Base-by-base conservation (phyloP, 2,113 vertebrate genomes). In the Alethe castanea region DNA sequence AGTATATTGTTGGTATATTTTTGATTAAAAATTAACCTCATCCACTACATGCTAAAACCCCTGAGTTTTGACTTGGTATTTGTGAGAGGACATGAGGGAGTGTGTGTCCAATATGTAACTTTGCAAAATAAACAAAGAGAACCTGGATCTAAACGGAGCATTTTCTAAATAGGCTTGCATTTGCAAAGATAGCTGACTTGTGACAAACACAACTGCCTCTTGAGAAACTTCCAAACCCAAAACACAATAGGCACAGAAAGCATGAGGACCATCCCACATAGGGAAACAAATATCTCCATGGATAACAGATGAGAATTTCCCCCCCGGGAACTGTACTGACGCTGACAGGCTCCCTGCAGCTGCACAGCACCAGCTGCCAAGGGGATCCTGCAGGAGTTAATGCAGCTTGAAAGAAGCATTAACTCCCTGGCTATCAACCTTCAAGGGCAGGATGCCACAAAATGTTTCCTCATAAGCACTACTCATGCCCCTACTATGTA, bases 361-460 rank as follows among this genome's bases (percentile, higher is more conserved):
- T 91, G 92, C 72, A 36, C 38, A 69, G 81, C 80, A 95, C 86
- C 97, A 96, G 95, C 91, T 94, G 95, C 93, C 8, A 16, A 69
- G 59, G 66, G 62, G 78, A 87, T 81, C 76, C 88, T 92, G 88
- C 91, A 95, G 91, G 86, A 88, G 76, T 94, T 94, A 95, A 90
- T 70, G 69, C 86, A 92, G 86, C 95, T 92, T 91, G 87, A 77
- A 92, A 91, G 87, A 73, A 71, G 65, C 70, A 54, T 91, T 86
- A 86, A 76, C 66, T 92, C 81, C 73, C 70, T 54, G 72, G 69
- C 19, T 88, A 87, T 84, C 50, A 61, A 38, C 48, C 47, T 61
- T 54, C 59, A 83, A 83, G 78, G 78, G 78, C 83, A 94, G 47
- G 59, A 65, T 80, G 85, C 80, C 44, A 67, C 64, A 52, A 52